Conservation (phyloP, 37 sponge, comb jelly and placozoan genomes). For the Chondrosia reniformis region DNA sequence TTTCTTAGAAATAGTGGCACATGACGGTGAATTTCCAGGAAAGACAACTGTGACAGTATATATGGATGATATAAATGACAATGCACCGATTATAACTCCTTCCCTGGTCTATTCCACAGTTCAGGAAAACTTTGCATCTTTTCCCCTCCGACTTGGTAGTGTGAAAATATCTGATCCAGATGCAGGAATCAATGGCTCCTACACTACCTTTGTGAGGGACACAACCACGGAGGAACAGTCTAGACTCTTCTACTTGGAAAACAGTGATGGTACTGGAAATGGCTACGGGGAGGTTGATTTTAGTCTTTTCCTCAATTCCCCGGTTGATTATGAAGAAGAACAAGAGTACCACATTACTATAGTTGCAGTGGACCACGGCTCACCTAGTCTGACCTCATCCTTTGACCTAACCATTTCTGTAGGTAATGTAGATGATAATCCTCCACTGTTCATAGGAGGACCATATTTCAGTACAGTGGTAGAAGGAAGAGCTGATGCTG, state of each 20-base stretch:
- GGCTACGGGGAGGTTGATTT: background rate
- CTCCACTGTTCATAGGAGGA: constrained; percentile 37
- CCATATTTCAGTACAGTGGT: constrained; percentile 30
- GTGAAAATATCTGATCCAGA: constrained; percentile 8
- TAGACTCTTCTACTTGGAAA: background rate
- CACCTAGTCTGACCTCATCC: constrained; percentile 5
- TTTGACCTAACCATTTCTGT: constrained; percentile 37
- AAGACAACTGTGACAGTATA: background rate
- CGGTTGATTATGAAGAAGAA: constrained; percentile 28
- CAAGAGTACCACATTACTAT: constrained; percentile 26
- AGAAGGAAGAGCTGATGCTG: constrained; percentile 13
- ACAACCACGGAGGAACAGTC: background rate
- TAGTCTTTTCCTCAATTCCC: constrained; percentile 19
- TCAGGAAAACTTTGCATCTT: background rate
- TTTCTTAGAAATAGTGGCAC: background rate
- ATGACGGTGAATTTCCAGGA: background rate
- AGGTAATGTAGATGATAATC: constrained; percentile 60
- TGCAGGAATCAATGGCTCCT: constrained; percentile 18
- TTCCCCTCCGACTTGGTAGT: constrained; percentile 3
- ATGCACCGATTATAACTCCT: background rate
- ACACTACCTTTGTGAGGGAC: background rate
- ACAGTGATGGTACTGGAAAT: background rate
- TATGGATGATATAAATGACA: constrained; percentile 10
- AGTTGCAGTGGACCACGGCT: constrained; percentile 26
- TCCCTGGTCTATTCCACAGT: background rate